phyloP scores from a whole-genome alignment of 1,140 invertebrate species.

The Tetramorium alpestre region DNA sequence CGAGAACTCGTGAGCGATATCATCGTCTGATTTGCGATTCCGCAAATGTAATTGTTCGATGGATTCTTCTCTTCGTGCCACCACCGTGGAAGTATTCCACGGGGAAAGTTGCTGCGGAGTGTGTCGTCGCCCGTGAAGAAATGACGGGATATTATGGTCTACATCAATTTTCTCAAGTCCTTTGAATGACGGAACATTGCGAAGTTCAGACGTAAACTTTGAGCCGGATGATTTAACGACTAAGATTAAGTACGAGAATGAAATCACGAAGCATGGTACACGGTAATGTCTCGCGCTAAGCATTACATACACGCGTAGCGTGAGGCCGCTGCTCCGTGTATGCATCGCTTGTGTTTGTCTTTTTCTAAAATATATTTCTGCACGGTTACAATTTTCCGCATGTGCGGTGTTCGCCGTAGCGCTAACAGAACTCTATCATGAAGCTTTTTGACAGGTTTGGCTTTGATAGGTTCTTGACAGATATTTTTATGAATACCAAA shows the following conservation, averaged over 20 bases:
- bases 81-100: background rate
- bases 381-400: too few species aligned
- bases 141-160: constrained; percentile 16
- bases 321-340: too few species aligned
- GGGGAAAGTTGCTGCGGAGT: background rate
- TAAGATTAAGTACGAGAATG: constrained; percentile 5
- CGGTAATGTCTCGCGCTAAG: background rate
- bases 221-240: background rate
- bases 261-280: background rate
- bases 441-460: too few species aligned
- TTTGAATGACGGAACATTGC: constrained; percentile 11
- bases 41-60: constrained; percentile 44
- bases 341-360: background rate
- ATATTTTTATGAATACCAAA: too few species aligned
- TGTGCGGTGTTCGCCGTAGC: too few species aligned
- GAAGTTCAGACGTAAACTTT: constrained; percentile 10
- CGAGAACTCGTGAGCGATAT: constrained; percentile 28
- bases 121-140: background rate
- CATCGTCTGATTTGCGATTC: constrained; percentile 36
- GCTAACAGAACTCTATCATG: too few species aligned
- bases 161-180: constrained; percentile 16
- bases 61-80: constrained; percentile 30
- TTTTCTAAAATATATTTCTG: too few species aligned
- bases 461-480: too few species aligned
- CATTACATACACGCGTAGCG: background rate